A percentile compares a stretch with the other conserved stretches of the same genome.
phyloP scores from a whole-genome alignment of 2,797 vertebrate species.

The Sitta carolinensis region DNA sequence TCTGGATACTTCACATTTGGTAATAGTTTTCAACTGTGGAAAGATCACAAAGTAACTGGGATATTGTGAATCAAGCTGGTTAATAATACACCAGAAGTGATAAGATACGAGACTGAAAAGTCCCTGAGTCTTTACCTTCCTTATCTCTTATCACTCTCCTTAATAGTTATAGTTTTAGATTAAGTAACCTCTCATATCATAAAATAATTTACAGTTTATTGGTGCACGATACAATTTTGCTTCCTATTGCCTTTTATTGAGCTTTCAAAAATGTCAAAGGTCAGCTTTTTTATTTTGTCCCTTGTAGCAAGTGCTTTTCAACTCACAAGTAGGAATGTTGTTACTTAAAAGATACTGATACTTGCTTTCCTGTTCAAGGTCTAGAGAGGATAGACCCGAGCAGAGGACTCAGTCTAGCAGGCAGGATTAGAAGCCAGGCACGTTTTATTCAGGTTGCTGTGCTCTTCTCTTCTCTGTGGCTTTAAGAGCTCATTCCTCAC shows the following conservation, averaged over 20 bases:
- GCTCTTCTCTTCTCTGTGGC: background rate
- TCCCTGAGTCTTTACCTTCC: conserved; percentile 70
- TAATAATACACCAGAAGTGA: conserved; percentile 69
- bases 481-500: background rate
- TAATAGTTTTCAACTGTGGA: conserved; percentile 53
- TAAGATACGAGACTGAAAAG: conserved; percentile 69
- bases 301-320: background rate
- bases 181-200: conserved; percentile 65
- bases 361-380: background rate
- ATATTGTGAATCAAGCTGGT: conserved; percentile 56
- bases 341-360: background rate
- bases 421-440: background rate
- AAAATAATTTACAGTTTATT: conserved; percentile 60
- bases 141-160: conserved; percentile 68
- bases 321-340: background rate
- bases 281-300: background rate
- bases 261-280: conserved; percentile 29
- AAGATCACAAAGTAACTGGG: conserved; percentile 48
- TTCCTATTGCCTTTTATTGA: conserved; percentile 40
- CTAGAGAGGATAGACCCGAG: background rate
- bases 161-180: conserved; percentile 71
- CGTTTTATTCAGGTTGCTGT: background rate
- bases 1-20: conserved; percentile 51
- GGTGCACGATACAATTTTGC: conserved; percentile 7
- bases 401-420: background rate